These are phyloP conservation scores for Embiotoca jacksoni DNA, from an alignment of 2,113 vertebrate species.

Conservation along the genomic window DNA sequence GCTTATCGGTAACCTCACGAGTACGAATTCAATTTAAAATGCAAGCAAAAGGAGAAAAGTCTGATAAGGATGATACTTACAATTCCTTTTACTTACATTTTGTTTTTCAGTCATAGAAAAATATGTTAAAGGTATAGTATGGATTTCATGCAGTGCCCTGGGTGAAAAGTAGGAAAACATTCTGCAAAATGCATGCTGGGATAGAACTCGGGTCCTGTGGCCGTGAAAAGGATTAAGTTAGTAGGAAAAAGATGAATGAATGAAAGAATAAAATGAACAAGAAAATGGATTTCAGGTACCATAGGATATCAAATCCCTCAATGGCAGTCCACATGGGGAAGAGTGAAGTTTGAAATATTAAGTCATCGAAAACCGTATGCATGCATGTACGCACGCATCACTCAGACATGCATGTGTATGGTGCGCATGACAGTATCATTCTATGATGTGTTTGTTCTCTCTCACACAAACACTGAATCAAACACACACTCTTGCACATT, in stretches of 20 bases:
- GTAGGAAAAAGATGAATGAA: neutral
- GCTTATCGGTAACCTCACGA: neutral
- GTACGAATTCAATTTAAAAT: neutral
- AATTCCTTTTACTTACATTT: neutral
- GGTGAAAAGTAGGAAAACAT: neutral
- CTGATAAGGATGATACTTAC: neutral
- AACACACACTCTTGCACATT: slow-evolving; percentile 12
- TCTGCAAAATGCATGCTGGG: slow-evolving; percentile 13
- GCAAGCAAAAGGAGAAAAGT: neutral
- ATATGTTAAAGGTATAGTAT: neutral
- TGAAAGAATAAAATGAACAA: slow-evolving; percentile 46
- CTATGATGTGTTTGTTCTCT: slow-evolving; percentile 7
- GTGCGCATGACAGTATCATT: neutral
- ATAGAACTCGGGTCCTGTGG: slow-evolving; percentile 5
- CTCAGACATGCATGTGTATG: slow-evolving; percentile 6
- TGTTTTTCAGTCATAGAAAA: neutral
- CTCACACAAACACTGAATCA: slow-evolving; percentile 25
- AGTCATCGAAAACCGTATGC: neutral
- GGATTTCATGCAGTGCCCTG: neutral
- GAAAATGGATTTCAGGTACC: slow-evolving; percentile 44
- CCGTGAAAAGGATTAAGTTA: slow-evolving; percentile 41
- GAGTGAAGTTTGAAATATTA: slow-evolving; percentile 2
- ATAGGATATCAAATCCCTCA: slow-evolving; percentile 34
- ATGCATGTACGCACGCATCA: neutral
- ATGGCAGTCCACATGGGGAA: neutral